phyloP scores from a whole-genome alignment of 2,888 invertebrate genomes.

The Mystacides longicornis region DNA sequence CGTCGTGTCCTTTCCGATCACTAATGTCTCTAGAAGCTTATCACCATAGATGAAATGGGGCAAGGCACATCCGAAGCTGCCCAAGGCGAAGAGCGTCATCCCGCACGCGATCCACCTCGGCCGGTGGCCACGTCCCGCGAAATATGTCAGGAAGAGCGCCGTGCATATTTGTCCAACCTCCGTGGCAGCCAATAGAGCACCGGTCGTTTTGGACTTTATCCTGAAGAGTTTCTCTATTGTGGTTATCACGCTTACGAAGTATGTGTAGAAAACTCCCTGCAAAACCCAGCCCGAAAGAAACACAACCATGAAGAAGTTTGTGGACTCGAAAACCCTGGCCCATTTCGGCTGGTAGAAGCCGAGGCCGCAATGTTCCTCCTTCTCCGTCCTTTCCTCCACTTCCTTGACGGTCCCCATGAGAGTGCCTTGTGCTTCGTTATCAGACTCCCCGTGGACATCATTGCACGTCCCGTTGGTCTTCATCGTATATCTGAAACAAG shows the following conservation, averaged over 20 bases:
- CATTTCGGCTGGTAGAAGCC: slow-evolving; percentile 70
- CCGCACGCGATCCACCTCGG: slow-evolving; percentile 92
- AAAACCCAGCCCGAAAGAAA: slow-evolving; percentile 83
- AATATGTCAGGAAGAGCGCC: slow-evolving; percentile 78
- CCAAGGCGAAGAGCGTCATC: slow-evolving; percentile 81
- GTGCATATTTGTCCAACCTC: slow-evolving; percentile 92
- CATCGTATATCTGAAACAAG: slow-evolving; percentile 7
- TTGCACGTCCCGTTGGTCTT: slow-evolving; percentile 12
- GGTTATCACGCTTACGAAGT: slow-evolving; percentile 89
- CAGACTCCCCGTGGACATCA: slow-evolving; percentile 13
- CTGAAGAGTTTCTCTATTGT: slow-evolving; percentile 89
- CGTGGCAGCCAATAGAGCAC: slow-evolving; percentile 81
- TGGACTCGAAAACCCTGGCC: slow-evolving; percentile 74
- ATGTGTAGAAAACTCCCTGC: slow-evolving; percentile 89
- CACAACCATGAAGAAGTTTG: slow-evolving; percentile 80
- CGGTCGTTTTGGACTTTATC: slow-evolving; percentile 86
- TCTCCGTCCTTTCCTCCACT: slow-evolving; percentile 23
- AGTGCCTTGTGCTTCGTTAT: slow-evolving; percentile 9
- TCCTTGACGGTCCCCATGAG: slow-evolving; percentile 10
- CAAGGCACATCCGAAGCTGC: slow-evolving; percentile 78
- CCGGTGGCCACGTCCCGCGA: slow-evolving; percentile 85
- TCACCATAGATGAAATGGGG: slow-evolving; percentile 83
- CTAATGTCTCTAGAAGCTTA: slow-evolving; percentile 51
- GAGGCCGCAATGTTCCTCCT: slow-evolving; percentile 63
- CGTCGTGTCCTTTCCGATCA: slow-evolving; percentile 34